Conservation (phyloP, 37 sponge, comb jelly and placozoan species). For the Aplysina aerophoba region DNA sequence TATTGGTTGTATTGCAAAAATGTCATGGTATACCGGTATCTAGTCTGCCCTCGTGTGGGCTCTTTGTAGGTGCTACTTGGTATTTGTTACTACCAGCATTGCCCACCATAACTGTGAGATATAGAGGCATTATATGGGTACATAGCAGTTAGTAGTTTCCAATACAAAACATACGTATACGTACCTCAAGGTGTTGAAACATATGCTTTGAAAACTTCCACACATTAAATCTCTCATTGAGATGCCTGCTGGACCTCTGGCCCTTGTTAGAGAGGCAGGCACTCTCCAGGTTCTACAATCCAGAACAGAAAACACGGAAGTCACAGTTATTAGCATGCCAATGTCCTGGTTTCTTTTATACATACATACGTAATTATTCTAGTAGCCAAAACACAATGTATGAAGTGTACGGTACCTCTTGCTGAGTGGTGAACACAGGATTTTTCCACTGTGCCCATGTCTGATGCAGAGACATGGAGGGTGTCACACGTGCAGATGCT, state of each 20-base stretch:
- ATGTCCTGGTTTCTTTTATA: neutral
- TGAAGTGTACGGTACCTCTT: slow-evolving; percentile 9
- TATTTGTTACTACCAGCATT: neutral
- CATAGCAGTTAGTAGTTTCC: neutral
- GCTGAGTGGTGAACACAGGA: slow-evolving; percentile 30
- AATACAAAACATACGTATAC: neutral
- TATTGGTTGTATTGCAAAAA: too few species aligned
- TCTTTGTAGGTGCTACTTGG: too few species aligned
- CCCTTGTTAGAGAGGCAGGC: neutral
- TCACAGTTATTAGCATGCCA: neutral
- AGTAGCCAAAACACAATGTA: neutral
- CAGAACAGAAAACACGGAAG: neutral
- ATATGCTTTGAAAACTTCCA: slow-evolving; percentile 75
- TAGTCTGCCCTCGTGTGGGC: too few species aligned
- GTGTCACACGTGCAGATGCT: neutral
- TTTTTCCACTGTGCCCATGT: slow-evolving; percentile 25
- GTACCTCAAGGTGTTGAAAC: slow-evolving; percentile 64
- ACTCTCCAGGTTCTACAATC: slow-evolving; percentile 5
- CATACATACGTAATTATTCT: neutral
- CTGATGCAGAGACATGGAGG: neutral
- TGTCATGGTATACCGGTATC: too few species aligned
- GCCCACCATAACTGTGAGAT: neutral
- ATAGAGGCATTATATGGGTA: too few species aligned
- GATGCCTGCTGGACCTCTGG: slow-evolving; percentile 27
- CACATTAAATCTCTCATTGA: slow-evolving; percentile 32